Conservation (phyloP, 2,113 vertebrate genomes). For the Podarcis cretensis region DNA sequence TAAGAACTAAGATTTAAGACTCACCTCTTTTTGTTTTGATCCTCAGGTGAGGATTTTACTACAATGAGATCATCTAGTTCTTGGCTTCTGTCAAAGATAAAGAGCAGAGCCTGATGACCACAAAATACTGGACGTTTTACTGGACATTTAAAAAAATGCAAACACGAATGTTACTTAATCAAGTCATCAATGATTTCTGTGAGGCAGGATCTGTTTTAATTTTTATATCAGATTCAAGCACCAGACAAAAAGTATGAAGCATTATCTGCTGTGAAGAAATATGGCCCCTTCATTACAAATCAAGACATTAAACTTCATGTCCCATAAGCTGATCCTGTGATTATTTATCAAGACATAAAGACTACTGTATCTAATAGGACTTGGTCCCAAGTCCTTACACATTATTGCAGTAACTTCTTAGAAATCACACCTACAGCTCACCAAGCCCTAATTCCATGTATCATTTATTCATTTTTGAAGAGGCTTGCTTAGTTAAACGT, state of each 20-base stretch:
- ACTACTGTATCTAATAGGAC: neutral
- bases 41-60: slow-evolving; percentile 30
- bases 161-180: neutral
- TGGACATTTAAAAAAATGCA: neutral
- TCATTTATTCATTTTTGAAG: too few species aligned
- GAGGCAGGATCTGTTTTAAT: neutral
- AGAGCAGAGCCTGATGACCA: slow-evolving; percentile 30
- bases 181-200: neutral
- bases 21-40: slow-evolving; percentile 53
- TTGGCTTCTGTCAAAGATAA: slow-evolving; percentile 47
- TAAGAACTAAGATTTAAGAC: slow-evolving; percentile 25
- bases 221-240: neutral
- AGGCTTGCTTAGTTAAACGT: too few species aligned
- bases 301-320: neutral
- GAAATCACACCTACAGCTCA: too few species aligned
- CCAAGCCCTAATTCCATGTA: too few species aligned
- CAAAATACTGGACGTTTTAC: neutral
- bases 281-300: too few species aligned
- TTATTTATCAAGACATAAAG: neutral
- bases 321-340: neutral
- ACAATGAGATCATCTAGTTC: slow-evolving; percentile 10
- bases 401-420: too few species aligned
- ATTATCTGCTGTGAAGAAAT: neutral
- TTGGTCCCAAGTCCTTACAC: too few species aligned
- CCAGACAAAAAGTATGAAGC: neutral